Conservation (phyloP, 2,888 invertebrate species). For the Phorcus lineatus region DNA sequence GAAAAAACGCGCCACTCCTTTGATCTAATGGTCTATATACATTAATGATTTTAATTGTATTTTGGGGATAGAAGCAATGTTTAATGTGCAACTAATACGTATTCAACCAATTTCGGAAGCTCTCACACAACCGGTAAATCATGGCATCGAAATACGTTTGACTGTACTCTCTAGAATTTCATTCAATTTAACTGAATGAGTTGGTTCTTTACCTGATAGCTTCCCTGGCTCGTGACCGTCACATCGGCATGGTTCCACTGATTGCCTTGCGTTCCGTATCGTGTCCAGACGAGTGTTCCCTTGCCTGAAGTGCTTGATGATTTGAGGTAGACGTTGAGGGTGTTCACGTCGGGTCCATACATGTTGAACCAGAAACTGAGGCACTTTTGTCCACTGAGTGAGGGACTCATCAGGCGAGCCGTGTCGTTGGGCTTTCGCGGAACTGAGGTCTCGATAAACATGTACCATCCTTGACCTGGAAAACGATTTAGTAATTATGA, state of each 20-base stretch:
- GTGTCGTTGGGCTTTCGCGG: conserved; percentile 79
- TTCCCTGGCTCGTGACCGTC: conserved; percentile 26
- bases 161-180: neutral
- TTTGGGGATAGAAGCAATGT: too few relatives aligned
- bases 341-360: conserved; percentile 66
- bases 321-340: conserved; percentile 56
- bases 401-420: conserved; percentile 76
- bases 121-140: too few relatives aligned
- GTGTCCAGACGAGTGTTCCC: conserved; percentile 35
- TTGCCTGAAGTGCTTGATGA: conserved; percentile 12
- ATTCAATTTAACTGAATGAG: too few relatives aligned
- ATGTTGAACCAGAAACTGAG: conserved; percentile 72
- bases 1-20: too few relatives aligned
- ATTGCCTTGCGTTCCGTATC: conserved; percentile 46
- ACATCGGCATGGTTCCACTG: conserved; percentile 47
- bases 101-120: too few relatives aligned
- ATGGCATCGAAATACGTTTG: too few relatives aligned
- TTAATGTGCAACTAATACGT: too few relatives aligned
- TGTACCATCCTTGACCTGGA: conserved; percentile 73
- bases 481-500: too few relatives aligned
- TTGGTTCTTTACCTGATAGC: conserved; percentile 26
- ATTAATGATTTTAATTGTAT: too few relatives aligned
- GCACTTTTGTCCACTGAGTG: conserved; percentile 51
- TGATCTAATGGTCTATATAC: too few relatives aligned
- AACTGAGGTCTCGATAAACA: conserved; percentile 80